phyloP scores from a whole-genome alignment of 2,888 invertebrate species.

The Tinea semifulvella region DNA sequence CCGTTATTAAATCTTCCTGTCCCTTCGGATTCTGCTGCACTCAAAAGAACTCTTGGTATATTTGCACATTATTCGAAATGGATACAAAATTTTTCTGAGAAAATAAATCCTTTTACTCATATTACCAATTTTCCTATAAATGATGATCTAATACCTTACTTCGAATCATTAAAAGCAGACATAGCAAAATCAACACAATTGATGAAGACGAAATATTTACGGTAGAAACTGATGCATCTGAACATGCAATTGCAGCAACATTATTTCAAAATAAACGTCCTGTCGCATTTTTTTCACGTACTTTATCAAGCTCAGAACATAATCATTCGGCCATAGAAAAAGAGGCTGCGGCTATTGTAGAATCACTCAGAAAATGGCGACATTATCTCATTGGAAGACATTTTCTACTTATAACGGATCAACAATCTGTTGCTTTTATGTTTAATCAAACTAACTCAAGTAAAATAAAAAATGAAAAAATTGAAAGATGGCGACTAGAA shows the following conservation, averaged over 20 bases:
- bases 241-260: neutral
- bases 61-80: conserved; percentile 4
- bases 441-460: no score
- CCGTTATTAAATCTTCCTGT: conserved; percentile 3
- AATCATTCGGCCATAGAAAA: neutral
- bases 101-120: neutral
- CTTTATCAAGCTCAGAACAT: neutral
- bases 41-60: neutral
- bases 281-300: neutral
- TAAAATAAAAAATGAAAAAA: no score
- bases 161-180: no score
- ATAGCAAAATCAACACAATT: neutral
- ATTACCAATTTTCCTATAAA: neutral
- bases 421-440: no score
- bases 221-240: neutral
- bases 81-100: neutral
- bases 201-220: neutral
- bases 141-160: neutral
- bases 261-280: neutral
- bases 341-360: neutral
- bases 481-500: no score
- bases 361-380: neutral
- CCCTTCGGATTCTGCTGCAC: neutral
- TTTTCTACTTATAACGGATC: conserved; percentile 5
- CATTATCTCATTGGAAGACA: conserved; percentile 1